Evolutionary conservation across 64 coral and sea anemone species (phyloP), one percentile per base, ranked within the genome.

Genomic region (Cladopsammia gracilis): DNA sequence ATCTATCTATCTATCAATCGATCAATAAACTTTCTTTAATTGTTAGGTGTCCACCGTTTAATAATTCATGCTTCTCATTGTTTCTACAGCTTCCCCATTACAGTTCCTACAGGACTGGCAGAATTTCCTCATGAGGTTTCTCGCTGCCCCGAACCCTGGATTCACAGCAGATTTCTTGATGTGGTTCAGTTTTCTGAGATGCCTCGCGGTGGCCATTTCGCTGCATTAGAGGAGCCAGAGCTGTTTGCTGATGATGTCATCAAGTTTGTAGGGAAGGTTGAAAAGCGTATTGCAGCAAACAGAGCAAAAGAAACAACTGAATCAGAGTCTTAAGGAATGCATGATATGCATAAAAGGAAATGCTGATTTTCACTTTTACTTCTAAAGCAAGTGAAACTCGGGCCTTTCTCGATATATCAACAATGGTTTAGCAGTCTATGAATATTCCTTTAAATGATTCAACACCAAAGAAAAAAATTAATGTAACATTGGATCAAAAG

Each of bases 181-280:
- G 50, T 93, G 9, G 87, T 98, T 19, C 96, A 98, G 79, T 93
- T 86, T 70, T 92, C 96, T 52, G 87, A 82, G 73, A 93, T 98
- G 81, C 86, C 91, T 57, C 77, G 91, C 7, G 93, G 96, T 53
- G 96, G 96, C 12, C 96, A 98, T 67, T 98, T 95, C 92, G 92
- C 96, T 69, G 92, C 96, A 3, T 92, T 98, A 56, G 76, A 95
- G 65, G 64, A 92, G 62, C 96, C 96, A 15, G 75, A 95, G 70
- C 42, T 95, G 45, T 77, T 98, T 25, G 84, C 89, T 19, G 60
- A 89, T 16, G 96, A 98, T 66, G 67, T 98, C 47, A 75, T 94
- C 11, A 77, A 95, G 70, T 98, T 95, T 89, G 71, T 98, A 44
- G 26, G 47, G 7, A 98, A 98, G 19, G 88, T 95, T 50, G 96